Conservation (phyloP, 2,888 invertebrate genomes). For the Panorpa germanica region DNA sequence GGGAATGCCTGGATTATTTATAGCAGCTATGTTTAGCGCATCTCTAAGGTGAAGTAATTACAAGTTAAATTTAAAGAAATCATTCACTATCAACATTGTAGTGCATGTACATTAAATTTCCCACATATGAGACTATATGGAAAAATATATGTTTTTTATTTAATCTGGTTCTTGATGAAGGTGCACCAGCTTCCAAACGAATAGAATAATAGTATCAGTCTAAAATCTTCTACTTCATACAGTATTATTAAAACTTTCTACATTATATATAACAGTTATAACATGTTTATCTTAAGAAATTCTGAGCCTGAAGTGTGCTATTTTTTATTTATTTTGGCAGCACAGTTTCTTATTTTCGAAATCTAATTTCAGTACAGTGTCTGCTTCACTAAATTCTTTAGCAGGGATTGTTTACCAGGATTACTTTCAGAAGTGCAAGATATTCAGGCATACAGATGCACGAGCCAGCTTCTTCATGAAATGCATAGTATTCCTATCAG, state of each 20-base stretch:
- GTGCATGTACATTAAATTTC: constrained; percentile 13
- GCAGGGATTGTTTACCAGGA: constrained; percentile 11
- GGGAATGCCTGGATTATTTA: constrained; percentile 45
- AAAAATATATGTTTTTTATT: neutral
- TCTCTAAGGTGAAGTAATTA: constrained; percentile 26
- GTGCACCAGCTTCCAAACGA: too few relatives aligned
- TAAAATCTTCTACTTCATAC: too few relatives aligned
- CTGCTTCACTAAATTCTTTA: constrained; percentile 11
- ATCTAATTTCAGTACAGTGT: constrained; percentile 15
- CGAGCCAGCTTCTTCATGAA: constrained; percentile 11
- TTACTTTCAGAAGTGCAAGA: constrained; percentile 10
- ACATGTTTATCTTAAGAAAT: too few relatives aligned
- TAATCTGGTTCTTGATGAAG: too few relatives aligned
- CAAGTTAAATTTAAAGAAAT: neutral
- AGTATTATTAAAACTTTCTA: too few relatives aligned
- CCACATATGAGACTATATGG: too few relatives aligned
- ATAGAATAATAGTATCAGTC: too few relatives aligned
- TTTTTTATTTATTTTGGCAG: neutral
- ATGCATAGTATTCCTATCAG: constrained; percentile 10
- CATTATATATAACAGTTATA: too few relatives aligned
- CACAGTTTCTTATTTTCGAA: neutral
- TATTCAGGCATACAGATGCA: constrained; percentile 7
- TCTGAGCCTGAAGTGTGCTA: too few relatives aligned
- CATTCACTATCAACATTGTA: neutral
- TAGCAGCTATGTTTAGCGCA: constrained; percentile 46